Percentiles rank a stretch among this genome's conserved stretches.
Conservation (phyloP, 2,888 invertebrate species). For the Lottia scabra region DNA sequence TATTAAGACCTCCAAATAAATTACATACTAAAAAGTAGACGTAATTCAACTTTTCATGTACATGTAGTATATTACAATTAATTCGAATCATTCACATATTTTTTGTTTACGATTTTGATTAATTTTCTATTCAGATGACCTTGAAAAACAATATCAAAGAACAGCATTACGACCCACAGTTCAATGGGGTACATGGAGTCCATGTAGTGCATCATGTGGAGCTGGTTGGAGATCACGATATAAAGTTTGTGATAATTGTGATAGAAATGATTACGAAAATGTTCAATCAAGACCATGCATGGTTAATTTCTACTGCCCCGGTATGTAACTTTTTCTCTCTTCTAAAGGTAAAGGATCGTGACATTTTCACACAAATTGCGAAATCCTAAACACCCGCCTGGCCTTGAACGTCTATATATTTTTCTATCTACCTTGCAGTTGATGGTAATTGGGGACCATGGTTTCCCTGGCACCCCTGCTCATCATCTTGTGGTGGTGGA, state of each 20-base stretch:
- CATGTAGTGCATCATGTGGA: slow-evolving; percentile 58
- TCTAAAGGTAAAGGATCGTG: too few species aligned
- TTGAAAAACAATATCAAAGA: not conserved
- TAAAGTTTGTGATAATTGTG: slow-evolving; percentile 50
- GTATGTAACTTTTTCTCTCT: slow-evolving; percentile 33
- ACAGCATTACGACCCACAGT: not conserved
- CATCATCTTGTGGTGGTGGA: slow-evolving; percentile 51
- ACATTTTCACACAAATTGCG: too few species aligned
- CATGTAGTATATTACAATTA: too few species aligned
- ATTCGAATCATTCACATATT: too few species aligned
- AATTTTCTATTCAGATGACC: too few species aligned
- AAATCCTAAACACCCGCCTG: too few species aligned
- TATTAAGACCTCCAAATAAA: too few species aligned
- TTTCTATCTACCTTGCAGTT: slow-evolving; percentile 34
- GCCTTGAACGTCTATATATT: too few species aligned
- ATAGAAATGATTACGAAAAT: slow-evolving; percentile 47
- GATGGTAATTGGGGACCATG: slow-evolving; percentile 62
- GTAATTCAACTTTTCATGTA: too few species aligned
- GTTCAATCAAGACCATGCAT: slow-evolving; percentile 55
- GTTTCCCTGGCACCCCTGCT: slow-evolving; percentile 56
- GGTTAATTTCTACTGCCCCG: slow-evolving; percentile 56
- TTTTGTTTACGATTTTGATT: too few species aligned
- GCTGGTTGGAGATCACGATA: slow-evolving; percentile 55
- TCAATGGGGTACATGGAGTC: slow-evolving; percentile 56
- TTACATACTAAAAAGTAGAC: too few species aligned